phyloP scores from a whole-genome alignment of 2,888 invertebrate genomes.

The Acleris literana region DNA sequence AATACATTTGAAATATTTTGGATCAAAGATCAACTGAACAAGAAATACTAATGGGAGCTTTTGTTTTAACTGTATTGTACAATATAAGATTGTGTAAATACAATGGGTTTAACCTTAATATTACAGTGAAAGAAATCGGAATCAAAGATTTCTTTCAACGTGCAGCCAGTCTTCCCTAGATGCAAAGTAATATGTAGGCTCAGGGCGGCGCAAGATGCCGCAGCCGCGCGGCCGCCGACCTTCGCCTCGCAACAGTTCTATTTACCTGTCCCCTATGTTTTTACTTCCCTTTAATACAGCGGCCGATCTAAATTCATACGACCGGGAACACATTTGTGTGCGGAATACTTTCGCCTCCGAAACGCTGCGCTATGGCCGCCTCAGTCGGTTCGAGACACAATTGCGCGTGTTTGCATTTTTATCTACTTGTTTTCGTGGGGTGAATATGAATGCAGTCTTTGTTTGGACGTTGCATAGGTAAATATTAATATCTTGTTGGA shows the following conservation, averaged over 20 bases:
- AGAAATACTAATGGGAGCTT: too few relatives aligned
- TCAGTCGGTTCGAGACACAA: conserved; percentile 76
- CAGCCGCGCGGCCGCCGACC: conserved; percentile 24
- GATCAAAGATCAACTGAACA: background rate
- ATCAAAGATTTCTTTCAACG: background rate
- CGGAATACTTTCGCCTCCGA: conserved; percentile 62
- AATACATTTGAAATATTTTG: background rate
- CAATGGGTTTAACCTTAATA: too few relatives aligned
- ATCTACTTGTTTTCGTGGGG: conserved; percentile 80
- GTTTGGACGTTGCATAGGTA: conserved; percentile 71
- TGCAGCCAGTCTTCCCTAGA: background rate
- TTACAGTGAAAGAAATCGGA: too few relatives aligned
- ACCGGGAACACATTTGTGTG: conserved; percentile 75
- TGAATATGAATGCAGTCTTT: conserved; percentile 78
- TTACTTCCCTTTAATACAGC: conserved; percentile 71
- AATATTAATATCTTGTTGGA: conserved; percentile 70
- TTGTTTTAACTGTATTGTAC: too few relatives aligned
- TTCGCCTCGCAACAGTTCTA: conserved; percentile 45
- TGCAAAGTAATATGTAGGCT: background rate
- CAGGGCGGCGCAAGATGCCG: conserved; percentile 42
- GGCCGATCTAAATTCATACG: conserved; percentile 80
- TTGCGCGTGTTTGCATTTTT: conserved; percentile 81
- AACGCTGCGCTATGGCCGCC: conserved; percentile 52
- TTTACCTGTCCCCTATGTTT: conserved; percentile 43
- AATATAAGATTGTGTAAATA: too few relatives aligned